These are phyloP conservation scores for Coenobita brevimanus DNA, from an alignment of 1,140 invertebrate species.

Conservation along the genomic window DNA sequence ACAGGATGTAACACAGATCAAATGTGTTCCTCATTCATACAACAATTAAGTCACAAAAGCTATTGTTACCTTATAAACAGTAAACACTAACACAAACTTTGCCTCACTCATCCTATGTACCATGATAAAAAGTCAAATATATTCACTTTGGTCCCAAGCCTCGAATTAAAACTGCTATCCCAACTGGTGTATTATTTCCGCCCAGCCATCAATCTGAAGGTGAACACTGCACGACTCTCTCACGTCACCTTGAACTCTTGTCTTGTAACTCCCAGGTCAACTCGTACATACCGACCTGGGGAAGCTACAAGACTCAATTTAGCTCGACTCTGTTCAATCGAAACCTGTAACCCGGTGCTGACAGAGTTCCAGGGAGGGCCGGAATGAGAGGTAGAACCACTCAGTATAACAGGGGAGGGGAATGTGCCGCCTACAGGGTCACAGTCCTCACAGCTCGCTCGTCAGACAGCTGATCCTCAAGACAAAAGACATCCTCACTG, in stretches of 20 bases:
- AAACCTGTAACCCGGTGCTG: background rate
- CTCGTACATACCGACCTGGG: background rate
- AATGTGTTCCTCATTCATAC: no score
- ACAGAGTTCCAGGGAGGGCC: background rate
- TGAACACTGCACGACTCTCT: no score
- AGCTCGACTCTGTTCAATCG: background rate
- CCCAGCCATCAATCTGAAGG: no score
- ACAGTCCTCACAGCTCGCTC: conserved; percentile 41
- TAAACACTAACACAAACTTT: no score
- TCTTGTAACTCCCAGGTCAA: background rate
- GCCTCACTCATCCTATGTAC: no score
- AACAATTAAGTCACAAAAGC: no score
- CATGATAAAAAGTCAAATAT: no score
- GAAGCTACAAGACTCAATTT: background rate
- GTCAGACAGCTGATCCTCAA: conserved; percentile 53
- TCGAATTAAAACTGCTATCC: no score
- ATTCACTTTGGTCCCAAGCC: no score
- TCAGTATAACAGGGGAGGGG: background rate
- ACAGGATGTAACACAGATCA: no score
- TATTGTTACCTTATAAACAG: no score
- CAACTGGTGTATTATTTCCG: no score
- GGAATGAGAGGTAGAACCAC: background rate
- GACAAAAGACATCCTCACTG: conserved; percentile 42
- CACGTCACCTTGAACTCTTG: background rate
- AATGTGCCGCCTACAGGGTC: conserved; percentile 35